Conservation (phyloP, 1,140 invertebrate species). For the Pomacea maculata region DNA sequence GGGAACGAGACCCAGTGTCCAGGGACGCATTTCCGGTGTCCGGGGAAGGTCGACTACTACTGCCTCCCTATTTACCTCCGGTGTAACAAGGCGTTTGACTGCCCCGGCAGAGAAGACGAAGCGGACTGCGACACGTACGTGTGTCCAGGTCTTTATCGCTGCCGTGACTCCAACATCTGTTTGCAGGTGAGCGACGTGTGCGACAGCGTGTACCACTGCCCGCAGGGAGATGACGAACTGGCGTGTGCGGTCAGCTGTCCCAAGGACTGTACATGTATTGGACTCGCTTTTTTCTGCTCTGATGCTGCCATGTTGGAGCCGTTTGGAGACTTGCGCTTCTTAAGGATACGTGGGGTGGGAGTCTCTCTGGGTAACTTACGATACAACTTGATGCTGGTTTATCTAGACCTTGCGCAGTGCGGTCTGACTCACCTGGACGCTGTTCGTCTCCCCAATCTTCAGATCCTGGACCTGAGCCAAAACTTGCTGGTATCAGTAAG, state of each 20-base stretch:
- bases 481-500: constrained; percentile 7
- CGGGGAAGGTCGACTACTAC: too few species aligned
- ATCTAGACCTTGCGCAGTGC: constrained; percentile 11
- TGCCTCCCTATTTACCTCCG: too few species aligned
- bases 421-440: neutral
- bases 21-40: too few species aligned
- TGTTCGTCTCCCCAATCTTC: constrained; percentile 6
- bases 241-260: constrained; percentile 23
- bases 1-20: too few species aligned
- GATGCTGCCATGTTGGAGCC: neutral
- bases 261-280: constrained; percentile 11
- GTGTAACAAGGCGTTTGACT: too few species aligned
- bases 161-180: too few species aligned
- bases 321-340: constrained; percentile 3
- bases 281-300: constrained; percentile 21
- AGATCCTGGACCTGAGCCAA: constrained; percentile 16
- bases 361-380: neutral
- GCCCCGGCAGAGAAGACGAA: too few species aligned
- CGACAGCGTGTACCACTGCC: constrained; percentile 25
- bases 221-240: constrained; percentile 24
- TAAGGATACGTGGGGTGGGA: neutral
- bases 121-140: too few species aligned
- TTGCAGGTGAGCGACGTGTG: neutral
- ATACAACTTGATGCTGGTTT: constrained; percentile 5
- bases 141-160: too few species aligned